A percentile compares a stretch with the other conserved stretches of the same genome.
Conservation (phyloP, 2,888 invertebrate genomes). For the Laothoe populi region DNA sequence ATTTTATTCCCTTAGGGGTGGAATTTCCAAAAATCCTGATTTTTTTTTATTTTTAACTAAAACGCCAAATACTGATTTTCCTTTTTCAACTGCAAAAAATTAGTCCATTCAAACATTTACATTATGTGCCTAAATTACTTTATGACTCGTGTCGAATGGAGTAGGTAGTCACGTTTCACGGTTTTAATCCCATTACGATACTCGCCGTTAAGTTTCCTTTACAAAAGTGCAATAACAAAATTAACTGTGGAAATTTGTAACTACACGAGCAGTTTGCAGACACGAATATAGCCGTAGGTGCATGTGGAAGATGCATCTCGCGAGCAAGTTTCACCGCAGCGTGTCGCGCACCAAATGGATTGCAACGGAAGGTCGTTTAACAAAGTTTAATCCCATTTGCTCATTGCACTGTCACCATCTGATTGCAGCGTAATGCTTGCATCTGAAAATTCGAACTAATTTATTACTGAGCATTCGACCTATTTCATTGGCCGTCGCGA, state of each 20-base stretch:
- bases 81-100: too few relatives aligned
- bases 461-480: constrained; percentile 56
- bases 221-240: constrained; percentile 58
- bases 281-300: constrained; percentile 34
- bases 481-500: constrained; percentile 49
- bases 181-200: constrained; percentile 51
- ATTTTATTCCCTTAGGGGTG: too few relatives aligned
- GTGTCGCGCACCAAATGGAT: constrained; percentile 72
- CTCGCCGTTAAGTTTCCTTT: constrained; percentile 51
- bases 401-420: constrained; percentile 65
- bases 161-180: constrained; percentile 39
- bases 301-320: constrained; percentile 35
- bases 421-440: constrained; percentile 64
- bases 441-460: constrained; percentile 65
- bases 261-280: constrained; percentile 56
- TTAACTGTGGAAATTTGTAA: constrained; percentile 62
- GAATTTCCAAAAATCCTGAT: too few relatives aligned
- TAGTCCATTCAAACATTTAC: constrained; percentile 26
- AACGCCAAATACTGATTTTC: neutral
- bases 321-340: constrained; percentile 64
- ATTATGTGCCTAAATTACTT: constrained; percentile 37
- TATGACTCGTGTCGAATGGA: constrained; percentile 47
- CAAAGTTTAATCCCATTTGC: constrained; percentile 81
- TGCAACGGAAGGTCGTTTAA: constrained; percentile 78
- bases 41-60: too few relatives aligned